Base-by-base conservation (phyloP, 2,113 vertebrate species). In the Trogon surrucura region DNA sequence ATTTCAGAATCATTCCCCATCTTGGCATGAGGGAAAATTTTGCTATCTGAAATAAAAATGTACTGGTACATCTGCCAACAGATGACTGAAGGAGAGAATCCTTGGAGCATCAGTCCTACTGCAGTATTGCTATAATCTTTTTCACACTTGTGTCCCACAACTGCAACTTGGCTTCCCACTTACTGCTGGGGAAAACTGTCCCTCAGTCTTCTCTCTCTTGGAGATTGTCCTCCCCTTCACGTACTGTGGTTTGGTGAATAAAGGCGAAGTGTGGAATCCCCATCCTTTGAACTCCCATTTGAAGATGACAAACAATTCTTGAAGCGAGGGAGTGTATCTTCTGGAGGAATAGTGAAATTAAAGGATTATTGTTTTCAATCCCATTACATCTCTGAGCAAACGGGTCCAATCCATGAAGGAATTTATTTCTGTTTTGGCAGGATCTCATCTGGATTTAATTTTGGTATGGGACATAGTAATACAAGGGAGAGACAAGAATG, bases 381-480 rank as follows among this genome's bases (percentile, higher is more conserved):
- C 29, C 22, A 29, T 93, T 93, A 66, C 38, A 83, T 83, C 18
- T 88, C 56, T 70, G 64, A 34, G 38, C 25, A 91, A 74, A 66
- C 3, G 6, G 7, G 36, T 75, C 38, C 47, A 88, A 62, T 58
- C 44, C 56, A 60, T 56, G 54, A 85, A 67, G 50, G n/a, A 80
- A 80, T 78, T 71, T 51, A 56, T 88, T 93, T 93, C 56, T 73
- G 26, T 56, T 90, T 83, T 81, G 72, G 75, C 60, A 84, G 75
- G 61, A 51, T 62, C 56, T 88, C 7, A 8, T 58, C 73, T 92
- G 91, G 72, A 60, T 93, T 95, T 70, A 23, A 74, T 88, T 10
- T 90, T 78, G 56, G 50, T 53, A 58, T 26, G 56, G 51, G 50
- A 61, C 7, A 10, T 20, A n/a, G 23, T 41, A 70, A 80, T 66